A percentile compares a stretch with the other conserved stretches of the same genome.
Conservation (phyloP, 2,888 invertebrate species). For the Drosophila infuscata region DNA sequence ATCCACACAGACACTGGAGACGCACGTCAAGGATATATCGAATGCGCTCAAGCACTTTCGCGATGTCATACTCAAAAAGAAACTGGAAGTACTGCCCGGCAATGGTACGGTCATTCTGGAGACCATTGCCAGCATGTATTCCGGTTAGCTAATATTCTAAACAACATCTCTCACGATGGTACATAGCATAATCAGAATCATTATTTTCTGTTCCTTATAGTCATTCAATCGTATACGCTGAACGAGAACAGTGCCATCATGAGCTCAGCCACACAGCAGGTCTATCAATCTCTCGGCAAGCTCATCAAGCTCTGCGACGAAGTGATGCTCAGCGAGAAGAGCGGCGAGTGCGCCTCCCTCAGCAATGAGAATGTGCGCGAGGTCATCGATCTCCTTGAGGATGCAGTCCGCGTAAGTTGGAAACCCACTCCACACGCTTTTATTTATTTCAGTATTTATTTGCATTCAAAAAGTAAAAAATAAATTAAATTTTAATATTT, state of each 20-base stretch:
- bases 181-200: neutral
- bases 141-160: slow-evolving; percentile 85
- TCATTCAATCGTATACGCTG: slow-evolving; percentile 83
- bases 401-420: slow-evolving; percentile 88
- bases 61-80: slow-evolving; percentile 96
- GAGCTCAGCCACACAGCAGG: slow-evolving; percentile 92
- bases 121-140: slow-evolving; percentile 94
- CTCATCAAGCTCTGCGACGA: slow-evolving; percentile 96
- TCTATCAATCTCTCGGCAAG: slow-evolving; percentile 94
- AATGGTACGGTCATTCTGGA: slow-evolving; percentile 97
- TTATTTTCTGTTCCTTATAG: slow-evolving; percentile 43
- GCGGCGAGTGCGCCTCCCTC: slow-evolving; percentile 84
- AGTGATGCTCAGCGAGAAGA: slow-evolving; percentile 89
- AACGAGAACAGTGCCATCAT: slow-evolving; percentile 84
- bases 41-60: slow-evolving; percentile 94
- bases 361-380: slow-evolving; percentile 88
- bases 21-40: slow-evolving; percentile 91
- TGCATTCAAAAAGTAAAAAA: no score
- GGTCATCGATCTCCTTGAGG: slow-evolving; percentile 90
- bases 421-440: slow-evolving; percentile 26
- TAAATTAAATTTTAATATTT: neutral
- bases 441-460: neutral
- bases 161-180: neutral
- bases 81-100: slow-evolving; percentile 96
- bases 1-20: slow-evolving; percentile 90